Percentiles rank a stretch among this genome's conserved stretches.
phyloP scores from a whole-genome alignment of 53 echinoderm and acorn worm genomes.

The Arbacia lixula region DNA sequence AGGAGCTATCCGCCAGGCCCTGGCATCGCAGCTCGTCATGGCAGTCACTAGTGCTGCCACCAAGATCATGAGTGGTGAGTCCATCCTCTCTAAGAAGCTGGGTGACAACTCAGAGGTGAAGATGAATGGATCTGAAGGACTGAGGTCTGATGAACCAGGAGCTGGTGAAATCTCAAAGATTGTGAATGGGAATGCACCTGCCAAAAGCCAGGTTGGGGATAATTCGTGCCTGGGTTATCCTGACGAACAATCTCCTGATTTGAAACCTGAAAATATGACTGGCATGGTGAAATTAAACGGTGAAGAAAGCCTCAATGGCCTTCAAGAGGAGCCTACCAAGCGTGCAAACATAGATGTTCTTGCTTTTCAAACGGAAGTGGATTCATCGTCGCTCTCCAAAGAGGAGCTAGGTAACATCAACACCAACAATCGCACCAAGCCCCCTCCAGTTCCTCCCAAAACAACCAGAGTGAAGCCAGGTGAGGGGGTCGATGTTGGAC shows the following conservation, averaged over 20 bases:
- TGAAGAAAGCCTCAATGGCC: neutral
- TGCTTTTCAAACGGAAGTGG: too few species aligned
- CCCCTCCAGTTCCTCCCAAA: conserved; percentile 45
- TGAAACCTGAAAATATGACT: neutral
- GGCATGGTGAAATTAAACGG: neutral
- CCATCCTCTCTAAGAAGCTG: neutral
- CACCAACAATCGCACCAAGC: conserved; percentile 29
- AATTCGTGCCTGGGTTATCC: too few species aligned
- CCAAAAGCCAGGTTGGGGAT: neutral
- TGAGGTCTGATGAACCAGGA: too few species aligned
- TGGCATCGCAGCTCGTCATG: conserved; percentile 45
- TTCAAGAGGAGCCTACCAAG: neutral
- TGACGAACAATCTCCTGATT: neutral
- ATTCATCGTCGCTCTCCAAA: neutral
- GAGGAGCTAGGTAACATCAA: conserved; percentile 7
- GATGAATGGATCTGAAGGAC: conserved; percentile 4
- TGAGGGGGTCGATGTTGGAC: neutral
- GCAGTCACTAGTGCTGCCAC: conserved; percentile 19
- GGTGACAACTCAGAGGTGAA: neutral
- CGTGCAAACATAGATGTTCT: too few species aligned
- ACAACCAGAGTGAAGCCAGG: neutral
- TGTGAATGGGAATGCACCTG: too few species aligned
- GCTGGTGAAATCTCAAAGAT: too few species aligned
- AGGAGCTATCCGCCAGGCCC: conserved; percentile 34
- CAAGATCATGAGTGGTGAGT: neutral